Base-by-base conservation (phyloP, 2,888 invertebrate species). In the Hartigia nigra region DNA sequence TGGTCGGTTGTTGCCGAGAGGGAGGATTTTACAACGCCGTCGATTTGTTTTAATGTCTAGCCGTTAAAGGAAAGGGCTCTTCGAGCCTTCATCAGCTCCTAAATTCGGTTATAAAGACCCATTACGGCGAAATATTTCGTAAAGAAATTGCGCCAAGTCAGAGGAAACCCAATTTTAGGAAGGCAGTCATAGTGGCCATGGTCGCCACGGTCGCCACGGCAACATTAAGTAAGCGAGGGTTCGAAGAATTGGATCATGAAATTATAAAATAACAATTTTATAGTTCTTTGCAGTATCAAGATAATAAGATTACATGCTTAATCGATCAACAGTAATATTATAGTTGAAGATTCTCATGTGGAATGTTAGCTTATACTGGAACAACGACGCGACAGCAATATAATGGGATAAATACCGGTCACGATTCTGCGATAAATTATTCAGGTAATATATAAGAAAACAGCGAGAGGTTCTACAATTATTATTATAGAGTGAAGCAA, bases 381-480 rank as follows among this genome's bases (percentile, higher is more conserved):
- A 55, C n/a, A 75, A 75, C 23, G 75, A 31, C 31, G 35, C 75
- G 34, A 34, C 36, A 36, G 34, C 75, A 37, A 75, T 36, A 4
- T 36, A 34, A 34, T 34, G 55, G 23, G 23, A 55, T 55, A 12
- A 34, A 75, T 23, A 75, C 34, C n/a, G 75, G 75, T 75, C 75
- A 75, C 75, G 75, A 75, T 35, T 75, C 23, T 31, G 12, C 36
- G 37, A n/a, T 75, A 75, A 75, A 31, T 75, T 34, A 75, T 75
- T 75, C 5, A 35, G 31, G 36, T 75, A 75, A 75, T 75, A 34
- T 34, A 36, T n/a, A 36, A 36, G 31, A 36, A 39, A 39, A 23
- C 55, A 23, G 55, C 55, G 14, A 55, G 39, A 23, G 55, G 55
- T 23, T 55, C 23, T 55, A 0, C 55, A 55, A 55, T 55, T 23